A percentile compares a stretch with the other conserved stretches of the same genome.
Conservation (phyloP, 2,888 invertebrate genomes). For the Cordilura impudica region DNA sequence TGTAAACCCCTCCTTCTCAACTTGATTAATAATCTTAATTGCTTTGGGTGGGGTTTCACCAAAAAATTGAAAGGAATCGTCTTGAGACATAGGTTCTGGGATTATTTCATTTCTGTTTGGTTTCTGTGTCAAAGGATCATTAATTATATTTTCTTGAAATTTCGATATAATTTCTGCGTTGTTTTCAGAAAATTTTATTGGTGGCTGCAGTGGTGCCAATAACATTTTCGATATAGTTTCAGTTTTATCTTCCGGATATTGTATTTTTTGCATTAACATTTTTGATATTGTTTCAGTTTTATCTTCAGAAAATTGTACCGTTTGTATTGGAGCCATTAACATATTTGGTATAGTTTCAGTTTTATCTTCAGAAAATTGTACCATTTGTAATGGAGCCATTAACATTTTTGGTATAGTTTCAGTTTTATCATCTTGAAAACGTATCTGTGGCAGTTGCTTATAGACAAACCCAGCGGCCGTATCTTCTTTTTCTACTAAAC, state of each 20-base stretch:
- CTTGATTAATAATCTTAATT: constrained; percentile 20
- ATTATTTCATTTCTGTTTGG: background rate
- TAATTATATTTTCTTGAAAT: constrained; percentile 56
- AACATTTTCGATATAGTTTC: constrained; percentile 57
- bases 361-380: constrained; percentile 72
- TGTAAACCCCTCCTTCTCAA: background rate
- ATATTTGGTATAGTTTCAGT: constrained; percentile 73
- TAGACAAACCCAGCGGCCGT: constrained; percentile 66
- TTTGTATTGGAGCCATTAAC: constrained; percentile 60
- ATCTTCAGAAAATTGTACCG: constrained; percentile 63
- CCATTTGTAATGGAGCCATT: constrained; percentile 52
- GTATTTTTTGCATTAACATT: constrained; percentile 35
- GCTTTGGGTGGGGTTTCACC: constrained; percentile 68
- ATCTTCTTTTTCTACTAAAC: constrained; percentile 70
- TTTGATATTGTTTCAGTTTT: constrained; percentile 65
- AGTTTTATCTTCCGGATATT: constrained; percentile 64
- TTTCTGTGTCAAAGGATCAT: background rate
- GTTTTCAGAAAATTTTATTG: background rate
- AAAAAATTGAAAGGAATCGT: constrained; percentile 70
- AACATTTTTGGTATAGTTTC: constrained; percentile 71
- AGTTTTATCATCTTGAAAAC: constrained; percentile 74
- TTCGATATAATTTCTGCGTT: constrained; percentile 64
- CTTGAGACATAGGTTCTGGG: constrained; percentile 36
- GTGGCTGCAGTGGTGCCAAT: constrained; percentile 22
- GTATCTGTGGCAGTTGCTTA: constrained; percentile 63